Evolutionary conservation across 2,888 invertebrate species (phyloP).

Genomic region (Pristionchus maxplancki): DNA sequence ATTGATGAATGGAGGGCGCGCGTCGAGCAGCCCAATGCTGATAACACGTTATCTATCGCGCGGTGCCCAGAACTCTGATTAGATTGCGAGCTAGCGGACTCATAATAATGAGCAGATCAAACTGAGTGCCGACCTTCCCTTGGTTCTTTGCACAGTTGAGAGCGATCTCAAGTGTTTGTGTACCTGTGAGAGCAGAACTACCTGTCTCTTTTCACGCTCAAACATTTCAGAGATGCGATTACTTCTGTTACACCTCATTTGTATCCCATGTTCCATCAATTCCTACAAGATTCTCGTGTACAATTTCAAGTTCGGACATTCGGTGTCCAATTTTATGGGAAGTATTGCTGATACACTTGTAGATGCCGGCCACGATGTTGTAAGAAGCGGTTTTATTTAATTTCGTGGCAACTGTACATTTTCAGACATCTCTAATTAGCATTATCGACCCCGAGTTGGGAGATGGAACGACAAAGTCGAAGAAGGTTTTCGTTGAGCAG

Average conservation of each 20-base stretch:
- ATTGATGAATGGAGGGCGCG: background rate
- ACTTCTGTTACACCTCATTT: background rate
- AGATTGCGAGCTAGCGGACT: background rate
- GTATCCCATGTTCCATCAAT: background rate
- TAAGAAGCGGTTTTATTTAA: background rate
- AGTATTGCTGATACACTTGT: background rate
- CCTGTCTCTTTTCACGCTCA: background rate
- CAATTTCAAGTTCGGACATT: background rate
- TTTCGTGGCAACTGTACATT: background rate
- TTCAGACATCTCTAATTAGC: background rate
- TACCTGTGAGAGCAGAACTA: background rate
- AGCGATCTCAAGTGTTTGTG: background rate
- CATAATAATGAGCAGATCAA: background rate
- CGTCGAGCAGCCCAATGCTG: background rate
- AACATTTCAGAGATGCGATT: background rate
- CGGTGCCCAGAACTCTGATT: background rate
- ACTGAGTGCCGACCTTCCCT: background rate
- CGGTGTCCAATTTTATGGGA: background rate
- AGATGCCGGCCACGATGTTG: background rate
- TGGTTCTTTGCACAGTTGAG: background rate
- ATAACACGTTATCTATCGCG: background rate
- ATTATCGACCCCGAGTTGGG: background rate
- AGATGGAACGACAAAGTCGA: background rate
- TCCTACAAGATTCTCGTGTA: conserved; percentile 25
- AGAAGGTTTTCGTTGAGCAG: background rate